Evolutionary conservation across 2,888 invertebrate species (phyloP).

Genomic region (Agonopterix heracliana): DNA sequence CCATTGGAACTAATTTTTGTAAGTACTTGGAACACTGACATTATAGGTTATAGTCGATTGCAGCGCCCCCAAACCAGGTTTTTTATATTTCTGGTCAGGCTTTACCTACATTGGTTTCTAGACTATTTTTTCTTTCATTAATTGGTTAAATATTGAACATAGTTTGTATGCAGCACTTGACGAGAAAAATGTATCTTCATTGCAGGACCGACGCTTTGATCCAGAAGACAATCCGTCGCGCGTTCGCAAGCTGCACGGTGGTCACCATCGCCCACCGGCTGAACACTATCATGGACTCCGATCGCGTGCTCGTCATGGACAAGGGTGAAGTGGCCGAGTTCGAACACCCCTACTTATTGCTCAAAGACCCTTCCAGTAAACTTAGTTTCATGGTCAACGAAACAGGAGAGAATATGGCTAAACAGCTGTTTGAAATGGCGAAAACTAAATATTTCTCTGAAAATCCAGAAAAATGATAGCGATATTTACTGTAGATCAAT

Average conservation of each 20-base stretch:
- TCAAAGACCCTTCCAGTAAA: slow-evolving; percentile 69
- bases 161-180: too few relatives aligned
- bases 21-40: too few relatives aligned
- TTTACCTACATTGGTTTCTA: too few relatives aligned
- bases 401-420: slow-evolving; percentile 75
- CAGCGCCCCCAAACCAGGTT: too few relatives aligned
- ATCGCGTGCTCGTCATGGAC: slow-evolving; percentile 83
- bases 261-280: slow-evolving; percentile 94
- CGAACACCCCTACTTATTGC: slow-evolving; percentile 78
- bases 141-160: too few relatives aligned
- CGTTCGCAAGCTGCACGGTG: slow-evolving; percentile 89
- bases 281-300: slow-evolving; percentile 94
- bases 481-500: not conserved
- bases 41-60: too few relatives aligned
- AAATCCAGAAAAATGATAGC: slow-evolving; percentile 36
- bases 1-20: too few relatives aligned
- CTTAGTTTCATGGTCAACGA: slow-evolving; percentile 76
- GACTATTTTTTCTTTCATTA: too few relatives aligned
- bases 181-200: slow-evolving; percentile 3
- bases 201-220: slow-evolving; percentile 86
- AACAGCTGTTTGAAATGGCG: slow-evolving; percentile 63
- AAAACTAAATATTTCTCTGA: slow-evolving; percentile 57
- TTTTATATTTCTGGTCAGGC: too few relatives aligned
- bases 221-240: slow-evolving; percentile 86
- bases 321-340: slow-evolving; percentile 78